Percentiles rank a stretch among this genome's conserved stretches.
These are phyloP conservation scores for Germaria angustata DNA, from an alignment of 2,888 invertebrate genomes.

Conservation along the genomic window DNA sequence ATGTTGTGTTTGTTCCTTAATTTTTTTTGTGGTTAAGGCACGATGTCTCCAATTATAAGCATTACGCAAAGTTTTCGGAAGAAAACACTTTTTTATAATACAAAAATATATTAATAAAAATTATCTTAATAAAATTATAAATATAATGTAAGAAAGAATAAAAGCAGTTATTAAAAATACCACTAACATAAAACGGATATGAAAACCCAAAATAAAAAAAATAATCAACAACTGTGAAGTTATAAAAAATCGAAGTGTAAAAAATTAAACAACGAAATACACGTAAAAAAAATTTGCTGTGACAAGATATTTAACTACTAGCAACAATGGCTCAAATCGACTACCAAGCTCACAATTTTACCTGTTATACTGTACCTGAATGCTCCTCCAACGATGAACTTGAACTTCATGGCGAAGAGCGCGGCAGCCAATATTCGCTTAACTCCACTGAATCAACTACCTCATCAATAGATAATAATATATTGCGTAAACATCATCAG, in stretches of 20 bases:
- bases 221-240: slow-evolving; percentile 23
- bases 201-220: slow-evolving; percentile 6
- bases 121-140: neutral
- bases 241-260: neutral
- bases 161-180: neutral
- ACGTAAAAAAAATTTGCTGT: slow-evolving; percentile 17
- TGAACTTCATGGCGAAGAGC: slow-evolving; percentile 30
- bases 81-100: too few relatives aligned
- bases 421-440: slow-evolving; percentile 68
- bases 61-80: too few relatives aligned
- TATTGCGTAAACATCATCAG: slow-evolving; percentile 67
- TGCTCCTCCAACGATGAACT: slow-evolving; percentile 72
- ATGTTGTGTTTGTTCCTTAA: too few relatives aligned
- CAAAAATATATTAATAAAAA: too few relatives aligned
- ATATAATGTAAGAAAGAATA: slow-evolving; percentile 27
- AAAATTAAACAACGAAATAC: slow-evolving; percentile 1
- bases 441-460: slow-evolving; percentile 70
- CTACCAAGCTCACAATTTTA: slow-evolving; percentile 74
- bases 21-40: too few relatives aligned
- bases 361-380: slow-evolving; percentile 79
- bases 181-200: slow-evolving; percentile 32
- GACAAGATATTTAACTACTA: neutral
- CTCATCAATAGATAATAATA: slow-evolving; percentile 74
- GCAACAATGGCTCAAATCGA: slow-evolving; percentile 74
- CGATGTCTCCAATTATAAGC: too few relatives aligned